Evolutionary conservation across 2,113 vertebrate genomes (phyloP).

Genomic region (Pseudorectes ferrugineus): DNA sequence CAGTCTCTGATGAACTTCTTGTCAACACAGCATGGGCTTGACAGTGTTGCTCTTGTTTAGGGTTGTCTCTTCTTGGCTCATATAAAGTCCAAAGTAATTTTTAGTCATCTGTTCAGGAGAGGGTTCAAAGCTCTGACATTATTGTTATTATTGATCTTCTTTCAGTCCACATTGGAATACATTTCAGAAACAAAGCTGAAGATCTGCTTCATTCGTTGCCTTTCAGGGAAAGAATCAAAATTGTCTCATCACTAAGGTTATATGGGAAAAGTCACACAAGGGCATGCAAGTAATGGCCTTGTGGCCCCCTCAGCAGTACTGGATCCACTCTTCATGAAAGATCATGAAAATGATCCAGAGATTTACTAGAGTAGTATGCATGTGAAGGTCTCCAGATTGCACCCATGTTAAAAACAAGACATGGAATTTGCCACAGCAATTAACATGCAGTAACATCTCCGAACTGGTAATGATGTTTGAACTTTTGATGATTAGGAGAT

Average conservation of each 20-base stretch:
- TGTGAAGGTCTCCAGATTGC: neutral
- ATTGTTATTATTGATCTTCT: neutral
- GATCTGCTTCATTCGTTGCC: neutral
- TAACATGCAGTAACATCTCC: neutral
- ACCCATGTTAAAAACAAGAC: neutral
- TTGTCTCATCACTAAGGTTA: neutral
- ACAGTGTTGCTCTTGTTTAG: neutral
- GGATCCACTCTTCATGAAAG: neutral
- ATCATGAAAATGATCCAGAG: neutral
- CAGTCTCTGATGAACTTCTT: neutral
- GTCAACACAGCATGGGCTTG: neutral
- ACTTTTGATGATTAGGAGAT: neutral
- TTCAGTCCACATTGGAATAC: neutral
- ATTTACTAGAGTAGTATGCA: neutral
- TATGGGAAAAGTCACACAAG: neutral
- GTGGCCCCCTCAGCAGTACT: neutral
- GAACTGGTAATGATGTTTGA: neutral
- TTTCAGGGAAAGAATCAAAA: conserved; percentile 1
- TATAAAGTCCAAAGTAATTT: neutral
- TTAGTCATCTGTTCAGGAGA: neutral
- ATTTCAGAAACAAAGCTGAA: conserved; percentile 11
- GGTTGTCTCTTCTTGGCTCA: neutral
- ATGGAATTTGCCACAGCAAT: neutral
- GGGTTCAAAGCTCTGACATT: neutral
- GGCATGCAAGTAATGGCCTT: neutral